Conservation (phyloP, 2,888 invertebrate genomes). For the Melinaea menophilus region DNA sequence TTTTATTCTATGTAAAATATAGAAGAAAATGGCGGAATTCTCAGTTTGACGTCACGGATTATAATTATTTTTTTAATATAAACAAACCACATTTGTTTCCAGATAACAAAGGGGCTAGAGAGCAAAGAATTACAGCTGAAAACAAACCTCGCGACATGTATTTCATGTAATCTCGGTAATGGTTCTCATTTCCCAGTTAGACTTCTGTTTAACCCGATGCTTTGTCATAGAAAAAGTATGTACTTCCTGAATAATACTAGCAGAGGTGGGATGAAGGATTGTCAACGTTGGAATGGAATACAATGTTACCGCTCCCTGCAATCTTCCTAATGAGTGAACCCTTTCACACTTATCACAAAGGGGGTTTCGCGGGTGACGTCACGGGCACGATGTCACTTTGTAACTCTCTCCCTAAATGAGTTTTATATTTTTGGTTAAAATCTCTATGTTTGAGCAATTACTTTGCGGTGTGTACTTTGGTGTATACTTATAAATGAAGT, state of each 20-base stretch:
- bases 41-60: constrained; percentile 6
- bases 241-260: constrained; percentile 60
- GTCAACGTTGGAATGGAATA: constrained; percentile 44
- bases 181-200: constrained; percentile 52
- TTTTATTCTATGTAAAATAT: constrained; percentile 1
- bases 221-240: constrained; percentile 51
- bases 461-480: neutral
- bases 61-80: constrained; percentile 13
- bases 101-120: too few species aligned
- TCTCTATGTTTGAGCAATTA: constrained; percentile 25
- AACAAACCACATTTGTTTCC: neutral
- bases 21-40: constrained; percentile 15
- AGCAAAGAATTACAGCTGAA: too few species aligned
- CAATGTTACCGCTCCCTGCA: constrained; percentile 66
- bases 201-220: constrained; percentile 57
- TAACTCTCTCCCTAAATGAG: constrained; percentile 54
- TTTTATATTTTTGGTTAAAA: constrained; percentile 31
- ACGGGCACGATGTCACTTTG: constrained; percentile 63
- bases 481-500: too few species aligned
- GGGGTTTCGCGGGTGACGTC: constrained; percentile 72
- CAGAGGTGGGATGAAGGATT: constrained; percentile 54
- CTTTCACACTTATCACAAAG: constrained; percentile 75
- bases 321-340: constrained; percentile 78
- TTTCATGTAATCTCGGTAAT: constrained; percentile 56
- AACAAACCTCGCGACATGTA: too few species aligned